These are phyloP conservation scores for Epizoanthus ramosus DNA, from an alignment of 92 coral and sea anemone genomes.

Conservation along the genomic window DNA sequence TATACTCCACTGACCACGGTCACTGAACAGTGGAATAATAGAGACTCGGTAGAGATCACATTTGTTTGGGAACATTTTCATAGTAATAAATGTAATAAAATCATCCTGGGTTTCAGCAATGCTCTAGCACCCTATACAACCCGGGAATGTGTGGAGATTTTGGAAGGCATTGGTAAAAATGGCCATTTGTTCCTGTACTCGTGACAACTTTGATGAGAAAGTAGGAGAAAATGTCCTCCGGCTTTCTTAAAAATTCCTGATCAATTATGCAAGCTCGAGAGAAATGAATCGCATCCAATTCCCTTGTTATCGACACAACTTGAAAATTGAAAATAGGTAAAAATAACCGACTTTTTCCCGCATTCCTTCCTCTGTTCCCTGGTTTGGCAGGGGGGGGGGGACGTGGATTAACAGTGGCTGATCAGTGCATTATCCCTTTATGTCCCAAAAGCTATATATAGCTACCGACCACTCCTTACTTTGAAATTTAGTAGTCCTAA, in stretches of 20 bases:
- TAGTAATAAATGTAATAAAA: too few relatives aligned
- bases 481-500: slow-evolving; percentile 2
- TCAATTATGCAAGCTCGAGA: background rate
- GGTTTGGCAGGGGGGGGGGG: too few relatives aligned
- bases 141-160: background rate
- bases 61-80: too few relatives aligned
- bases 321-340: background rate
- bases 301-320: background rate
- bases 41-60: too few relatives aligned
- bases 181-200: background rate
- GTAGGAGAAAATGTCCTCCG: background rate
- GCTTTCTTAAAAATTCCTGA: background rate
- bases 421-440: background rate
- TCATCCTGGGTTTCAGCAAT: too few relatives aligned
- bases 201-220: slow-evolving; percentile 2
- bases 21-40: too few relatives aligned
- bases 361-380: too few relatives aligned
- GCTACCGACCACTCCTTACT: slow-evolving; percentile 3
- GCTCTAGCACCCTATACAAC: background rate
- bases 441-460: slow-evolving; percentile 1
- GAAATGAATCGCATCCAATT: background rate
- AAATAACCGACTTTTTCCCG: too few relatives aligned
- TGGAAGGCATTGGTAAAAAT: background rate
- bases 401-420: background rate
- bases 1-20: too few relatives aligned